phyloP scores from a whole-genome alignment of 2,113 vertebrate species.

The Megalops atlanticus region DNA sequence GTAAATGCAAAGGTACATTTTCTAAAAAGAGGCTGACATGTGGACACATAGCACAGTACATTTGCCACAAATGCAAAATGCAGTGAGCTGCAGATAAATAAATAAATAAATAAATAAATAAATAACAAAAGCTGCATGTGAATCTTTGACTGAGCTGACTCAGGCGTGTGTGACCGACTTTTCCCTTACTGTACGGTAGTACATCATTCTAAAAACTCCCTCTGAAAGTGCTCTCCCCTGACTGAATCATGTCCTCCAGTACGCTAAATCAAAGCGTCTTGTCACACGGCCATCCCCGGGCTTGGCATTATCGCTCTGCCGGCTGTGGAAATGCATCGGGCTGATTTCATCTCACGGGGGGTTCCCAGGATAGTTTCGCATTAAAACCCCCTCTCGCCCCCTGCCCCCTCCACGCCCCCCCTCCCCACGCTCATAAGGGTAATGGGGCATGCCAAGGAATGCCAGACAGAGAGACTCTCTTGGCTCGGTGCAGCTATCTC shows the following conservation, averaged over 20 bases:
- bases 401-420: neutral
- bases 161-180: neutral
- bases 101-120: neutral
- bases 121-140: neutral
- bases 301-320: slow-evolving; percentile 17
- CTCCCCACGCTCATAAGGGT: neutral
- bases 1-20: too few species aligned
- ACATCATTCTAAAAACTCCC: neutral
- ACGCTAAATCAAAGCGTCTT: neutral
- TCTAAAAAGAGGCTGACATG: too few species aligned
- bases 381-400: neutral
- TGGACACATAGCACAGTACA: too few species aligned
- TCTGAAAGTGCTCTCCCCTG: neutral
- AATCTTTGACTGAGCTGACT: neutral
- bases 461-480: neutral
- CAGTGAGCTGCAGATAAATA: neutral
- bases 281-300: neutral
- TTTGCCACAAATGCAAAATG: neutral
- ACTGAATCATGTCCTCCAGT: neutral
- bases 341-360: slow-evolving; percentile 1
- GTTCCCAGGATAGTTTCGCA: slow-evolving; percentile 6
- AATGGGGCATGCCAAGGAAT: neutral
- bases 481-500: neutral
- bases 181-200: neutral
- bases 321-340: slow-evolving; percentile 6